Percentiles rank a stretch among this genome's conserved stretches.
Evolutionary conservation across 1,140 invertebrate genomes (phyloP).

Genomic region (Sipha flava): DNA sequence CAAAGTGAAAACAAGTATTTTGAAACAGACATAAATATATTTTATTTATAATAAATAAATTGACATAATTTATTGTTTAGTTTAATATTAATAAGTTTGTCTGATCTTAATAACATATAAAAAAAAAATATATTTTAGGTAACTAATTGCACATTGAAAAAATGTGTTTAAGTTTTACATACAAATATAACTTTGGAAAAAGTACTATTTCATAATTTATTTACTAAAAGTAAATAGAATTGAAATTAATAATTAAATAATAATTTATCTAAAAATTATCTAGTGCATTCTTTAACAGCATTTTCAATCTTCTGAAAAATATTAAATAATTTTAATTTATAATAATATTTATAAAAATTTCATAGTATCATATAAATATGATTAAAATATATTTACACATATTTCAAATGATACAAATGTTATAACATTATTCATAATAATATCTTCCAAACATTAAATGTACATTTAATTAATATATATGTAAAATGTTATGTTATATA

Average conservation of each 20-base stretch:
- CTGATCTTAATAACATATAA: not conserved
- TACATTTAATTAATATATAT: too few species aligned
- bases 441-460: too few species aligned
- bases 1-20: too few species aligned
- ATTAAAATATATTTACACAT: too few species aligned
- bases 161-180: not conserved
- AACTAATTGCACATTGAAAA: not conserved
- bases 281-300: not conserved
- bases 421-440: too few species aligned
- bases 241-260: too few species aligned
- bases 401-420: too few species aligned
- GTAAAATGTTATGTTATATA: too few species aligned
- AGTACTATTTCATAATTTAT: not conserved
- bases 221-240: not conserved
- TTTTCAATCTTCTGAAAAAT: constrained; percentile 1
- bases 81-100: not conserved
- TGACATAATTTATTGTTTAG: not conserved
- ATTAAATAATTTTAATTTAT: not conserved
- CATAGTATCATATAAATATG: too few species aligned
- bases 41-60: constrained; percentile 12
- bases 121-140: not conserved
- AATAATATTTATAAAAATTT: too few species aligned
- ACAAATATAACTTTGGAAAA: not conserved
- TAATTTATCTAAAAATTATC: not conserved
- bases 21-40: not conserved